Percentiles rank a stretch among this genome's conserved stretches.
phyloP scores from a whole-genome alignment of 2,888 invertebrate genomes.

The Crioceris asparagi region DNA sequence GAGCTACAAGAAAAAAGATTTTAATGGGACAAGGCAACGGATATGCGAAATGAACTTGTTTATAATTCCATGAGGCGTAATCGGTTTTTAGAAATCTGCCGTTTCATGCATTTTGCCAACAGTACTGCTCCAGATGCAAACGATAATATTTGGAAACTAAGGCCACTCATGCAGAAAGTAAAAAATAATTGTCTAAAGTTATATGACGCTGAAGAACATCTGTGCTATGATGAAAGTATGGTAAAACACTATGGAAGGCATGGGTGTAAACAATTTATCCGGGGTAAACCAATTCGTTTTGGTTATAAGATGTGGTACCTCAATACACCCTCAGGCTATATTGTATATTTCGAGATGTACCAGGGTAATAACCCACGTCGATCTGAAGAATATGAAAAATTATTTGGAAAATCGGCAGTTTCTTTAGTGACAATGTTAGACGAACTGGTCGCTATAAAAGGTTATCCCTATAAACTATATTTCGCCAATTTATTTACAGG shows the following conservation, averaged over 20 bases:
- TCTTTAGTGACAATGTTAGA: constrained; percentile 5
- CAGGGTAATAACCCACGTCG: constrained; percentile 11
- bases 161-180: constrained; percentile 6
- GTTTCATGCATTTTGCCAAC: constrained; percentile 10
- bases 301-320: constrained; percentile 8
- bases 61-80: constrained; percentile 14
- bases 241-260: constrained; percentile 7
- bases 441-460: constrained; percentile 2
- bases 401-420: constrained; percentile 7
- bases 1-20: constrained; percentile 4
- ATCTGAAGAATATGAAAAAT: constrained; percentile 1
- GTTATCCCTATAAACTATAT: constrained; percentile 8
- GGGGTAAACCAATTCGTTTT: constrained; percentile 13
- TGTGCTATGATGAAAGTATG: constrained; percentile 9
- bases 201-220: constrained; percentile 7
- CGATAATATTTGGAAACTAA: constrained; percentile 7
- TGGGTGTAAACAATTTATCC: constrained; percentile 13
- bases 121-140: constrained; percentile 2
- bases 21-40: constrained; percentile 8
- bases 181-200: constrained; percentile 3
- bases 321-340: constrained; percentile 8
- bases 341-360: constrained; percentile 12
- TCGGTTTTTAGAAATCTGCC: constrained; percentile 8
- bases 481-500: constrained; percentile 13
- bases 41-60: constrained; percentile 10